These are phyloP conservation scores for Lathronympha strigana DNA, from an alignment of 2,888 invertebrate genomes.

Conservation along the genomic window DNA sequence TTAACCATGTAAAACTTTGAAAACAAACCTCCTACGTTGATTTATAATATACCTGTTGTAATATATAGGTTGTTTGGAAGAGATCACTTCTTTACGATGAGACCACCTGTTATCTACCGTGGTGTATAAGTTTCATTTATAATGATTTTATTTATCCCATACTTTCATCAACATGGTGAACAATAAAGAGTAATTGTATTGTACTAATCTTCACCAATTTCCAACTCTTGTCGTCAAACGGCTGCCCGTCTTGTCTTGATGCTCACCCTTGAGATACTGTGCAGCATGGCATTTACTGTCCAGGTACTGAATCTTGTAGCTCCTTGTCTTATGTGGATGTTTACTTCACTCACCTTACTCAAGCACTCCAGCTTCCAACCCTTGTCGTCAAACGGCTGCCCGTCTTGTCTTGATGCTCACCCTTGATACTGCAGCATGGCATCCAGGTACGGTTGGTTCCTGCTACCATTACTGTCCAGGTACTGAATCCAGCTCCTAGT, in stretches of 20 bases:
- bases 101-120: too few species aligned
- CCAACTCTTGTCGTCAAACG: conserved; percentile 89
- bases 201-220: too few species aligned
- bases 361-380: conserved; percentile 88
- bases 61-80: too few species aligned
- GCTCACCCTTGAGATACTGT: conserved; percentile 94
- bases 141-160: too few species aligned
- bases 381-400: conserved; percentile 86
- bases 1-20: too few species aligned
- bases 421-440: conserved; percentile 75
- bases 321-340: too few species aligned
- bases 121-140: too few species aligned
- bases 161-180: too few species aligned
- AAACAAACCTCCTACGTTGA: too few species aligned
- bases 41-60: too few species aligned
- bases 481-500: conserved; percentile 85
- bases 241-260: conserved; percentile 92
- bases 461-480: conserved; percentile 96
- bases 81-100: too few species aligned
- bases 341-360: conserved; percentile 62
- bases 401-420: conserved; percentile 96
- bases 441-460: conserved; percentile 82
- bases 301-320: not conserved
- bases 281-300: conserved; percentile 85
- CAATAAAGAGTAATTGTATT: too few species aligned